Evolutionary conservation across 2,113 vertebrate species (phyloP).

Genomic region (Anguilla rostrata): DNA sequence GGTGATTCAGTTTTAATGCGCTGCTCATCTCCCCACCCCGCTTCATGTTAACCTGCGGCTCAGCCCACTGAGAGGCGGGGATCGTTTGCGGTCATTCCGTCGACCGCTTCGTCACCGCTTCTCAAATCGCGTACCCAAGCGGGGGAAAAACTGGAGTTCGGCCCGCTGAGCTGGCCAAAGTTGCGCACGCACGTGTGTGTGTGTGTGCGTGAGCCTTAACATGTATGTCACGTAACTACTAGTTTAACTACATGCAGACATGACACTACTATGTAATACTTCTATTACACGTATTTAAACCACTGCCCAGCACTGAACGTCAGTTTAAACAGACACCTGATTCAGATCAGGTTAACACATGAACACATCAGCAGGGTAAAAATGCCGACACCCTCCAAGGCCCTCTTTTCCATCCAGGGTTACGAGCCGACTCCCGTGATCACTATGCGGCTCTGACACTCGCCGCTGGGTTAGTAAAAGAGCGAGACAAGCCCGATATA

Average conservation of each 20-base stretch:
- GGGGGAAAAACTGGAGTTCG: neutral
- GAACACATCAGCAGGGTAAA: neutral
- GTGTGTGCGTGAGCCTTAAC: neutral
- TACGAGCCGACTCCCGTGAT: too few relatives aligned
- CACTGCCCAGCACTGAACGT: too few relatives aligned
- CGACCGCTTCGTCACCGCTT: neutral
- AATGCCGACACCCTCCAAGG: neutral
- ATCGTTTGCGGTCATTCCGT: neutral
- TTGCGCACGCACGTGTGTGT: neutral
- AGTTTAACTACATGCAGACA: too few relatives aligned
- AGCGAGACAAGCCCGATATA: too few relatives aligned
- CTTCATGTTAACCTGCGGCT: slow-evolving; percentile 9
- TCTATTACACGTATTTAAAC: too few relatives aligned
- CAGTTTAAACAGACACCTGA: too few relatives aligned
- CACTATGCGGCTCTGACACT: neutral
- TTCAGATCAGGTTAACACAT: too few relatives aligned
- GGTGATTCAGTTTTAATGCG: slow-evolving; percentile 12
- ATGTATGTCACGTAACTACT: too few relatives aligned
- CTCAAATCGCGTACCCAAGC: neutral
- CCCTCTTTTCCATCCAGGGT: neutral
- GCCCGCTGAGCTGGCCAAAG: neutral
- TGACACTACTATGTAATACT: too few relatives aligned
- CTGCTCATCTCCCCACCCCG: slow-evolving; percentile 4
- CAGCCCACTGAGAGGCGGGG: neutral
- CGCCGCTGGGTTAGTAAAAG: neutral